A percentile compares a stretch with the other conserved stretches of the same genome.
Conservation (phyloP, 1,140 invertebrate genomes). For the Linepithema humile region DNA sequence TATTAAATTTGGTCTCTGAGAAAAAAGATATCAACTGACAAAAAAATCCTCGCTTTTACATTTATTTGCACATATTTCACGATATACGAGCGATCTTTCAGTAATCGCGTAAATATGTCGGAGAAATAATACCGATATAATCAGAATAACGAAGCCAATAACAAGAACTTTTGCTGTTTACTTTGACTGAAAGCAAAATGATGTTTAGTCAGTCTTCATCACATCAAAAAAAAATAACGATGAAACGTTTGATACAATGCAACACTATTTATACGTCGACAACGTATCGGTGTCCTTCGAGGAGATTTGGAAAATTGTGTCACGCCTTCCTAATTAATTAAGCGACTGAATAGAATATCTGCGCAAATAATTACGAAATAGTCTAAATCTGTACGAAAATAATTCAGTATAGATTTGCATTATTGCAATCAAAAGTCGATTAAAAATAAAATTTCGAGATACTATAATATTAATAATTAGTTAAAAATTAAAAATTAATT, state of each 20-base stretch:
- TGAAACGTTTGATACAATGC: background rate
- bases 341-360: background rate
- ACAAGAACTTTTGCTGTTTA: constrained; percentile 8
- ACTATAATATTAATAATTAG: background rate
- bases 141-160: background rate
- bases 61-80: background rate
- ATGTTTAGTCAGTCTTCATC: background rate
- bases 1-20: background rate
- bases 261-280: background rate
- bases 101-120: background rate
- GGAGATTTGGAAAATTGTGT: background rate
- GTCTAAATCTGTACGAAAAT: background rate
- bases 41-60: background rate
- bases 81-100: no score
- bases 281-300: background rate
- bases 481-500: background rate
- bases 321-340: background rate
- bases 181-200: background rate
- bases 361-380: no score
- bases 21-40: background rate
- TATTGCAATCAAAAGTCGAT: background rate
- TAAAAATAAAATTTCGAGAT: background rate
- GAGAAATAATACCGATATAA: constrained; percentile 3
- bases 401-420: background rate
- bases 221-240: background rate